Conservation (phyloP, 2,888 invertebrate genomes). For the Chirona hameri region DNA sequence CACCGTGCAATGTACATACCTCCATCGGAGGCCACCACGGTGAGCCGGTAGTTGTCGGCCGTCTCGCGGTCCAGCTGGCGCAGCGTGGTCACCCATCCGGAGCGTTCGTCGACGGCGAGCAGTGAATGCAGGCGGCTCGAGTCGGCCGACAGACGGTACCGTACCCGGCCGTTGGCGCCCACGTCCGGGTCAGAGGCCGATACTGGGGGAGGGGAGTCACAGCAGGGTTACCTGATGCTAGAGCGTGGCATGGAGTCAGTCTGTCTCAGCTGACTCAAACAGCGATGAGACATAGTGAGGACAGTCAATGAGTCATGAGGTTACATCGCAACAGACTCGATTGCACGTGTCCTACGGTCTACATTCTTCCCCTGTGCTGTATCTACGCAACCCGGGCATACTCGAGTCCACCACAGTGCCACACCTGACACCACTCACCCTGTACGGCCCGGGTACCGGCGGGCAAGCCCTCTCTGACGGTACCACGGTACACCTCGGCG, state of each 20-base stretch:
- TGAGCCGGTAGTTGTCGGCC: constrained; percentile 66
- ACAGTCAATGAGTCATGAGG: too few relatives aligned
- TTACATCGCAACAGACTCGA: too few relatives aligned
- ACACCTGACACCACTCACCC: not conserved
- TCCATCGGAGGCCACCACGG: constrained; percentile 84
- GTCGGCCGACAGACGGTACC: constrained; percentile 37
- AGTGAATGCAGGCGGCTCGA: constrained; percentile 34
- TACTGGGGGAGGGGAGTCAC: constrained; percentile 31
- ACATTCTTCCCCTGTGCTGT: too few relatives aligned
- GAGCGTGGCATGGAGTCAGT: too few relatives aligned
- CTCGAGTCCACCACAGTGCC: too few relatives aligned
- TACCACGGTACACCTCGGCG: constrained; percentile 8
- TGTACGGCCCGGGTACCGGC: constrained; percentile 1
- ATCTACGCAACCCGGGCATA: not conserved
- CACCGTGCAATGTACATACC: too few relatives aligned
- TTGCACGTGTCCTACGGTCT: too few relatives aligned
- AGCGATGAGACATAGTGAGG: too few relatives aligned
- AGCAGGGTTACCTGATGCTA: too few relatives aligned
- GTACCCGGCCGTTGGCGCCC: constrained; percentile 35
- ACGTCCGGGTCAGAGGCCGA: constrained; percentile 37
- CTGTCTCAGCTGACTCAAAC: too few relatives aligned
- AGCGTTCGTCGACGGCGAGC: constrained; percentile 58
- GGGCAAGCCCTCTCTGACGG: not conserved
- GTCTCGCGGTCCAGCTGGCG: constrained; percentile 79
- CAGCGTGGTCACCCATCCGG: constrained; percentile 78